These are phyloP conservation scores for Galleria mellonella DNA, from an alignment of 1,140 invertebrate genomes.

Conservation along the genomic window DNA sequence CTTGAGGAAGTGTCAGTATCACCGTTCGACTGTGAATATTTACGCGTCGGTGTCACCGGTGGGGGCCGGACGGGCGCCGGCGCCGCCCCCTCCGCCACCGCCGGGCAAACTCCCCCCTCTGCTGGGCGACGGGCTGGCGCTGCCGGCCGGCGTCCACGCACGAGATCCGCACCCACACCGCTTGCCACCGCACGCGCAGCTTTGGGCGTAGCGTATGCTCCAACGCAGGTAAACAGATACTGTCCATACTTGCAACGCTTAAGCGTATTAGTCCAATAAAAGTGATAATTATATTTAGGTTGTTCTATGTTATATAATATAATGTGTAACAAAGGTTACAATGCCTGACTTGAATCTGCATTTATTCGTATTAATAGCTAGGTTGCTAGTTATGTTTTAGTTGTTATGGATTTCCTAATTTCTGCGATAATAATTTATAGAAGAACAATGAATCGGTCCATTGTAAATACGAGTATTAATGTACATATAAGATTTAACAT, in stretches of 20 bases:
- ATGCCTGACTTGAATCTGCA: constrained; percentile 25
- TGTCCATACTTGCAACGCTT: constrained; percentile 59
- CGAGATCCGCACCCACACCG: constrained; percentile 83
- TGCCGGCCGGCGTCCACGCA: constrained; percentile 83
- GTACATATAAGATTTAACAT: constrained; percentile 5
- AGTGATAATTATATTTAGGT: constrained; percentile 66
- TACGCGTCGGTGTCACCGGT: constrained; percentile 77
- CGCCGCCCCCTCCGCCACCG: constrained; percentile 79
- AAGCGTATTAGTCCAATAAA: constrained; percentile 70
- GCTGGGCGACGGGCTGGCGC: constrained; percentile 64
- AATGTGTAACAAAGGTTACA: constrained; percentile 33
- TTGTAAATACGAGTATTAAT: constrained; percentile 9
- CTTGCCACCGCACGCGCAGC: constrained; percentile 93
- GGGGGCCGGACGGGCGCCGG: constrained; percentile 75
- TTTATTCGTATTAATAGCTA: constrained; percentile 44
- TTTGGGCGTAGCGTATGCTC: constrained; percentile 79
- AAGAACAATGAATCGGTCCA: constrained; percentile 3
- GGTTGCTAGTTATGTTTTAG: constrained; percentile 34
- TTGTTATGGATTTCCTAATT: constrained; percentile 54
- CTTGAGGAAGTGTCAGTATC: constrained; percentile 77
- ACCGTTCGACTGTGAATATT: constrained; percentile 78
- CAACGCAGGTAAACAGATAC: constrained; percentile 71
- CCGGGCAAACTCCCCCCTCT: constrained; percentile 72
- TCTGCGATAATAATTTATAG: constrained; percentile 66
- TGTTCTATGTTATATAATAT: constrained; percentile 51